Base-by-base conservation (phyloP, 2,797 vertebrate species). In the Salmo trutta region DNA sequence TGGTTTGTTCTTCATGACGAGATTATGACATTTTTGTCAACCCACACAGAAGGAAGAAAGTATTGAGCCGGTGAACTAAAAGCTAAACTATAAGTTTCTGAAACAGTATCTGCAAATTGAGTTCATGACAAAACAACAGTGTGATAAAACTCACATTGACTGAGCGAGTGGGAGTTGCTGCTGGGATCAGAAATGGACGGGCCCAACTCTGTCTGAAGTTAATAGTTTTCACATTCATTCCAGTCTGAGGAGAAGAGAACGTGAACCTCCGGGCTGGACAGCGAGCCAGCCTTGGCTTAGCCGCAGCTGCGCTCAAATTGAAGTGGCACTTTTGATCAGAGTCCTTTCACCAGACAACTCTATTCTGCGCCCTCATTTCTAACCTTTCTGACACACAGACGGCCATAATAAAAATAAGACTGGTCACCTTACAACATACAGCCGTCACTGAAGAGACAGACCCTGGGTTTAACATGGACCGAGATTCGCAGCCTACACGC, bases 261-360 rank as follows among this genome's bases (percentile, higher is more conserved):
- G 86, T 70, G 75, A 90, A 84, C 88, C 87, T 92, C 91, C 90
- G 85, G 89, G 83, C 85, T 51, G 87, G 92, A 93, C 90, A 88
- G 86, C 68, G 88, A 90, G 88, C 86, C 85, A 77, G 88, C 74
- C 82, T 76, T 33, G 83, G 79, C 88, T 88, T 79, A 84, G 88
- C 84, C 76, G 86, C 89, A 93, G 92, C 90, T 91, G 91, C 54
- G 84, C 84, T 81, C 83, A 88, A 93, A 92, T 87, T 87, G 87
- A 93, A 92, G 90, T 92, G 92, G 92, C 92, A 93, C 88, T 88
- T 91, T 89, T 83, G 88, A 92, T 93, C 93, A 93, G 84, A 86
- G 86, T 82, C 84, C 87, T 91, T 91, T 89, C 85, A 78, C 83
- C 86, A 93, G 88, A 91, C 90, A 82, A 84, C 90, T 90, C 88